Conservation (phyloP, 2,888 invertebrate genomes). For the Volucella zonaria region DNA sequence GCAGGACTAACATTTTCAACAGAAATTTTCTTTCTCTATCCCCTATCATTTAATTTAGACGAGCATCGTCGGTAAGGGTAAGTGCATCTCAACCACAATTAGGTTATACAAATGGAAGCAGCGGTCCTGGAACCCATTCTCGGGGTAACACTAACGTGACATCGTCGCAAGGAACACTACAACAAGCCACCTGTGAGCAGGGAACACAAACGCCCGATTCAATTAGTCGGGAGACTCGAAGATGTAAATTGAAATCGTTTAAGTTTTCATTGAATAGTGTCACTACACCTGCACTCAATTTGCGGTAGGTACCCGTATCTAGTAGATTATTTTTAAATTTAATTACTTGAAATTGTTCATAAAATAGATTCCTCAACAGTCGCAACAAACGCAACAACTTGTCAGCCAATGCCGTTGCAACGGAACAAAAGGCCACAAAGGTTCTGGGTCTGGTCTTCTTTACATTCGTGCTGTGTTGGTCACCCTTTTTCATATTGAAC, state of each 20-base stretch:
- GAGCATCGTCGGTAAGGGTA: slow-evolving; percentile 79
- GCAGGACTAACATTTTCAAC: slow-evolving; percentile 18
- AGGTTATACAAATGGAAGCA: slow-evolving; percentile 85
- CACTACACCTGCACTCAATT: slow-evolving; percentile 85
- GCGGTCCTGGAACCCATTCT: slow-evolving; percentile 48
- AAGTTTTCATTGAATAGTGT: slow-evolving; percentile 86
- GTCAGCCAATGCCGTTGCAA: slow-evolving; percentile 92
- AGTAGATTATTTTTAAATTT: not conserved
- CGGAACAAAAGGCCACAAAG: slow-evolving; percentile 97
- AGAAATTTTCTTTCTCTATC: slow-evolving; percentile 26
- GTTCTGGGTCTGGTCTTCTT: slow-evolving; percentile 93
- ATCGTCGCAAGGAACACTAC: slow-evolving; percentile 73
- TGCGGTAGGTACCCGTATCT: slow-evolving; percentile 79
- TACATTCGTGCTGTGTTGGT: slow-evolving; percentile 96
- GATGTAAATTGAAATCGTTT: slow-evolving; percentile 85
- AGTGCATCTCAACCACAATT: slow-evolving; percentile 81
- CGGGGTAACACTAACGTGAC: slow-evolving; percentile 61
- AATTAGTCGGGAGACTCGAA: slow-evolving; percentile 87
- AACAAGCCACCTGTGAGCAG: slow-evolving; percentile 84
- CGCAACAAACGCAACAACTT: slow-evolving; percentile 88
- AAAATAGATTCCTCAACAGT: slow-evolving; percentile 87
- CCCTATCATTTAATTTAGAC: slow-evolving; percentile 77
- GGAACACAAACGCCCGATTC: slow-evolving; percentile 89
- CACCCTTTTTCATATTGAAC: slow-evolving; percentile 95
- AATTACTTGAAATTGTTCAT: slow-evolving; percentile 46